phyloP scores from a whole-genome alignment of 2,797 vertebrate genomes.

The Neosilurus hyrtlii region DNA sequence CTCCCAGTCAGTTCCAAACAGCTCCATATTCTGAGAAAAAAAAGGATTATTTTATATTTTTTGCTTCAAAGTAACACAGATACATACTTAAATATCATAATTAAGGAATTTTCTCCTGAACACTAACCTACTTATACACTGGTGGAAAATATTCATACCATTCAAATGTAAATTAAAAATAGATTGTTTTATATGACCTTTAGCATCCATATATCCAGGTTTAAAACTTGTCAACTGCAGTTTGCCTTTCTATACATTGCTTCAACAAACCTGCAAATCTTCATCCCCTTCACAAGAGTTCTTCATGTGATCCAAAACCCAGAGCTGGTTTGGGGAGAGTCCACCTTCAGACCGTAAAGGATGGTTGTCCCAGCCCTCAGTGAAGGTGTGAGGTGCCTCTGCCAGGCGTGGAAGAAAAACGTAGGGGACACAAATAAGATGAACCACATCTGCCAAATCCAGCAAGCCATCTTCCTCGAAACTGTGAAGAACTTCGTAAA shows the following conservation, averaged over 20 bases:
- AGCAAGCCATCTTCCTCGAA: slow-evolving; percentile 21
- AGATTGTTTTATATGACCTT: neutral
- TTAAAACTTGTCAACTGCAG: too few relatives aligned
- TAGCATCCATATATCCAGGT: too few relatives aligned
- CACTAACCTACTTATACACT: too few relatives aligned
- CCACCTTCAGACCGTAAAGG: neutral
- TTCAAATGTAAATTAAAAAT: neutral
- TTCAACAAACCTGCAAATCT: slow-evolving; percentile 7
- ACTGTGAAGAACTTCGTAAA: neutral
- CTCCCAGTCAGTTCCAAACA: neutral
- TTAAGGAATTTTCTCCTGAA: too few relatives aligned
- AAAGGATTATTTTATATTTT: too few relatives aligned
- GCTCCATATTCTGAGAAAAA: neutral
- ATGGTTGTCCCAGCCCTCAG: neutral
- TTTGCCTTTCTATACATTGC: too few relatives aligned
- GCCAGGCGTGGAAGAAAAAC: slow-evolving; percentile 36
- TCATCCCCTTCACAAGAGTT: slow-evolving; percentile 21
- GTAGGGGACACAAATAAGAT: slow-evolving; percentile 46
- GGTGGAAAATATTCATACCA: too few relatives aligned
- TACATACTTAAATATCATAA: too few relatives aligned
- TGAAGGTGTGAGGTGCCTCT: slow-evolving; percentile 9
- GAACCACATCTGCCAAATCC: slow-evolving; percentile 31
- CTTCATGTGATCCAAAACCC: slow-evolving; percentile 13
- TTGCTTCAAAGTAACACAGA: too few relatives aligned
- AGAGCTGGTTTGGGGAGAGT: neutral